Base-by-base conservation (phyloP, 2,888 invertebrate species). In the Watsonalla cultraria region DNA sequence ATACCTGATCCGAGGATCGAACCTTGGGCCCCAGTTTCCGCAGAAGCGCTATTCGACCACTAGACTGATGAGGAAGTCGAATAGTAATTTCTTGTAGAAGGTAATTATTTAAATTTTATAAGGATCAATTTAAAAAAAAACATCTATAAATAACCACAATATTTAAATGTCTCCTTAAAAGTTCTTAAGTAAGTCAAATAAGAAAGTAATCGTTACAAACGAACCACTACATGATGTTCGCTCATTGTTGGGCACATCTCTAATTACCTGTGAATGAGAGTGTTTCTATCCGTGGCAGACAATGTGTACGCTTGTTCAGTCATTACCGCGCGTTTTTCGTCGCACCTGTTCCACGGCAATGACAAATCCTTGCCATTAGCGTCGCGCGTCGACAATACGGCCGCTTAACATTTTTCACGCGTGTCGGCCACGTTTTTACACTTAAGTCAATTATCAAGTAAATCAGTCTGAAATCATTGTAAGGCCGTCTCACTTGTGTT, bases 261-360 rank as follows among this genome's bases (percentile, higher is more conserved):
- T 83, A 82, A 84, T 83, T 80, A 73, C 74, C 67, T 72, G 75
- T 70, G 11, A 11, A 11, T 42, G 76, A 77, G 76, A 78, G 73
- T 70, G 71, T 51, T 24, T 57, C 72, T 74, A 77, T 80, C 72
- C 71, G 73, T 62, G 59, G 63, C 72, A 76, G 78, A 81, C 83
- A 80, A 78, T 80, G 81, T 80, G 76, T 74, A 74, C 79, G 76
- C 76, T 82, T 74, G 72, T 77, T 71, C 71, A 76, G 73, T 72
- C 72, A 75, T 82, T 80, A 80, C 72, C 76, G 78, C 74, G 64
- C 76, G 76, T 81, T 80, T 80, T 79, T 76, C 76, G 72, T 76
- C 76, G 78, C 78, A 84, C 82, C 80, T 82, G 83, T 78, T 80
- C 72, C 70, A 69, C 72, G 69, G 71, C 73, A 71, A 68, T 77